phyloP scores from a whole-genome alignment of 2,113 vertebrate genomes.

The Pedetes capensis region DNA sequence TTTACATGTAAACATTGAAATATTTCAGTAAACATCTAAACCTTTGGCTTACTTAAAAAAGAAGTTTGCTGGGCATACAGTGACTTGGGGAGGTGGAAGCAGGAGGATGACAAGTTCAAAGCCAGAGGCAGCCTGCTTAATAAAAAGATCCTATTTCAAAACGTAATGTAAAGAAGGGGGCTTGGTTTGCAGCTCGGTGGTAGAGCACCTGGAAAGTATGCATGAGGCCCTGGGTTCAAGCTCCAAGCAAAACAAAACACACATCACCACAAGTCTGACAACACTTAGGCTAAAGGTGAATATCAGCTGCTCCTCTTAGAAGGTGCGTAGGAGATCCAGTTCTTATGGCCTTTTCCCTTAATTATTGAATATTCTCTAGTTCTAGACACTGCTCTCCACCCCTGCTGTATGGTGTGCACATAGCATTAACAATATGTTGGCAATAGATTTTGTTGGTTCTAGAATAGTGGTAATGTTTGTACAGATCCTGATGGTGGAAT shows the following conservation, averaged over 20 bases:
- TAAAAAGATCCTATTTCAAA: too few species aligned
- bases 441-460: neutral
- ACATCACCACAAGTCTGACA: neutral
- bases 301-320: neutral
- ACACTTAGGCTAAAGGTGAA: neutral
- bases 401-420: neutral
- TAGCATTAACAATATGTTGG: neutral
- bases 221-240: too few species aligned
- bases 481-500: neutral
- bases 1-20: neutral
- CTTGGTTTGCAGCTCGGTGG: too few species aligned
- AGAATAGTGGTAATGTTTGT: neutral
- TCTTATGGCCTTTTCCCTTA: neutral
- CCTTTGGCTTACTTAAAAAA: too few species aligned
- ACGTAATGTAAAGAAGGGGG: too few species aligned
- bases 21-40: slow-evolving; percentile 26
- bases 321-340: neutral
- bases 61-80: too few species aligned
- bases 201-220: too few species aligned
- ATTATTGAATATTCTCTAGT: neutral
- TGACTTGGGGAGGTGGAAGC: too few species aligned
- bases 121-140: too few species aligned
- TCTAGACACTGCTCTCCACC: neutral
- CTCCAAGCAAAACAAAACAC: too few species aligned
- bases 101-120: too few species aligned